phyloP scores from a whole-genome alignment of 1,140 invertebrate genomes.

The Olivierus martensii region DNA sequence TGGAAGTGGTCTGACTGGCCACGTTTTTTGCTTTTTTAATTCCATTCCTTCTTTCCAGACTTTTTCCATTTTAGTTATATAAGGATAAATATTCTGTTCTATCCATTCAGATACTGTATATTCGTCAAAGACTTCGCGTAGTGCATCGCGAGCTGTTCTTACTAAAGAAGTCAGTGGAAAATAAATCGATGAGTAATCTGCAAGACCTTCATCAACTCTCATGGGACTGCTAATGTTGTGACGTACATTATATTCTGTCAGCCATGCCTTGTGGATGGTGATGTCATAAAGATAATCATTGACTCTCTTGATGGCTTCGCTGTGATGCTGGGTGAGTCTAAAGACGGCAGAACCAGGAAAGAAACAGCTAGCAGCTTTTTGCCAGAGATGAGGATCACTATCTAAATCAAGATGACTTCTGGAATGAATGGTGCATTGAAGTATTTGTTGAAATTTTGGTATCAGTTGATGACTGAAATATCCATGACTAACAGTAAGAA shows the following conservation, averaged over 20 bases:
- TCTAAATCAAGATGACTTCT: conserved; percentile 35
- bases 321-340: conserved; percentile 39
- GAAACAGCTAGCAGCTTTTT: conserved; percentile 39
- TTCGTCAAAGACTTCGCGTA: conserved; percentile 53
- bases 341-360: conserved; percentile 43
- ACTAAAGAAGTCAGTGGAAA: conserved; percentile 35
- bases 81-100: conserved; percentile 45
- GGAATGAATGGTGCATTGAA: conserved; percentile 35
- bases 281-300: conserved; percentile 26
- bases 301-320: conserved; percentile 33
- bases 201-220: conserved; percentile 47
- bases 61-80: conserved; percentile 37
- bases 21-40: conserved; percentile 36
- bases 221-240: conserved; percentile 57
- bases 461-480: conserved; percentile 42
- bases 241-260: conserved; percentile 63
- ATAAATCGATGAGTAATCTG: conserved; percentile 42
- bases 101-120: conserved; percentile 61
- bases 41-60: conserved; percentile 35
- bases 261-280: conserved; percentile 45
- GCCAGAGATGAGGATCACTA: conserved; percentile 42
- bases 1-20: conserved; percentile 42
- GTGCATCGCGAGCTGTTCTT: conserved; percentile 44
- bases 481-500: conserved; percentile 42
- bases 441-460: conserved; percentile 36